Percentiles rank a stretch among this genome's conserved stretches.
Evolutionary conservation across 2,113 vertebrate species (phyloP).

Genomic region (Phasianus colchicus): DNA sequence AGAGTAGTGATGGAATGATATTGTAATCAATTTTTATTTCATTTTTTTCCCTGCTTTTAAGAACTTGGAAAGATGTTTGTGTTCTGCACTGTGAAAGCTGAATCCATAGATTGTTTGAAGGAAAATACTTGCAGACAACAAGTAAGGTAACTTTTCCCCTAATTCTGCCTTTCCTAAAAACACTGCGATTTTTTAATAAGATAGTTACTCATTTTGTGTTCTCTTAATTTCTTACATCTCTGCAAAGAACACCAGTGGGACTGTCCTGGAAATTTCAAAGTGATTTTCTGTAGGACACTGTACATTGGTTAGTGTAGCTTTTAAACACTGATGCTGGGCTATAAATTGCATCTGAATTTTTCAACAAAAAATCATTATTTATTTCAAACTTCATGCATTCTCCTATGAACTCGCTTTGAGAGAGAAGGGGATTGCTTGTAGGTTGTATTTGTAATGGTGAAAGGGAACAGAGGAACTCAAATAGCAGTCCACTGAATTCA

Average conservation of each 20-base stretch:
- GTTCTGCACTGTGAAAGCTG: background rate
- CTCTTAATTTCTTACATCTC: background rate
- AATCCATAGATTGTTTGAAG: background rate
- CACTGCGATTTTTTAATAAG: background rate
- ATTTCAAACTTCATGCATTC: background rate
- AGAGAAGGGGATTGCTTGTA: background rate
- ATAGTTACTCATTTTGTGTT: background rate
- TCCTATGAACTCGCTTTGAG: background rate
- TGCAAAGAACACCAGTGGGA: background rate
- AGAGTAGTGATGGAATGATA: background rate
- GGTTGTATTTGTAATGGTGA: background rate
- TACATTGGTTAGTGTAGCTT: background rate
- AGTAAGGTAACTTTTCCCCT: background rate
- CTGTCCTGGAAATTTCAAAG: background rate
- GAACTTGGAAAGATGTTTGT: background rate
- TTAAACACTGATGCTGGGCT: background rate
- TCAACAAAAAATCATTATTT: background rate
- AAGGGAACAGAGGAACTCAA: background rate
- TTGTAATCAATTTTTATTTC: background rate
- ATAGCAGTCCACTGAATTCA: background rate
- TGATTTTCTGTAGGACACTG: background rate
- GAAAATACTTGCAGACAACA: background rate
- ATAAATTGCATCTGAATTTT: background rate
- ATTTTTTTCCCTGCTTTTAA: constrained; percentile 23
- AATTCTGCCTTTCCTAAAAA: background rate